Evolutionary conservation across 64 coral and sea anemone species (phyloP).

Genomic region (Anthopleura sola): DNA sequence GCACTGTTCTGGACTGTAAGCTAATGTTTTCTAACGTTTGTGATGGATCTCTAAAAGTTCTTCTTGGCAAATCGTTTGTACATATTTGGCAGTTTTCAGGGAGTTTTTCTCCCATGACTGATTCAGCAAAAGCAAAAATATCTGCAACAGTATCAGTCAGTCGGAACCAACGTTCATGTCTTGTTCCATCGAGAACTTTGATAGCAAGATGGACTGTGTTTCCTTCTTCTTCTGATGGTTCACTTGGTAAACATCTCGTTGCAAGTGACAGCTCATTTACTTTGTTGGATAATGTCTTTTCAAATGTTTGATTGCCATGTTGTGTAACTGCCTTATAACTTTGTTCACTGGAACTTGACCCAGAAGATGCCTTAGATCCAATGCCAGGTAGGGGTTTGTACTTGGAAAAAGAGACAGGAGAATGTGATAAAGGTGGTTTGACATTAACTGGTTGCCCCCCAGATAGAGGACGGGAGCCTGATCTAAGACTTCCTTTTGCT

Average conservation of each 20-base stretch:
- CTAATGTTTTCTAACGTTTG: slow-evolving; percentile 45
- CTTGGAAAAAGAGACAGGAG: slow-evolving; percentile 70
- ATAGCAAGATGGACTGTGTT: slow-evolving; percentile 70
- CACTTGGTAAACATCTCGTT: slow-evolving; percentile 30
- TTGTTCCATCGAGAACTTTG: slow-evolving; percentile 73
- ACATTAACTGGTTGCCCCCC: neutral
- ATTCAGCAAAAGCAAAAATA: slow-evolving; percentile 74
- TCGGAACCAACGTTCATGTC: slow-evolving; percentile 89
- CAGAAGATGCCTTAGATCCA: slow-evolving; percentile 18
- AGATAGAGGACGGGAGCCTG: neutral
- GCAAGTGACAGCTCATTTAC: neutral
- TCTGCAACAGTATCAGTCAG: slow-evolving; percentile 42
- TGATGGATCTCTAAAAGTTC: slow-evolving; percentile 55
- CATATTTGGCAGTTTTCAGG: slow-evolving; percentile 58
- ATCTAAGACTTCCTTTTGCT: slow-evolving; percentile 48
- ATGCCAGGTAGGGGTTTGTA: slow-evolving; percentile 69
- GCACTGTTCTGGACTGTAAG: slow-evolving; percentile 75
- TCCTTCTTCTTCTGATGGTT: slow-evolving; percentile 62
- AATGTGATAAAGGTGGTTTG: neutral
- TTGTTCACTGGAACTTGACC: neutral
- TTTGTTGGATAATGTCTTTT: neutral
- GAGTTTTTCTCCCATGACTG: slow-evolving; percentile 30
- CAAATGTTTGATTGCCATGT: neutral
- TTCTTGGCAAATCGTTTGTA: slow-evolving; percentile 75
- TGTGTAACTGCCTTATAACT: neutral